phyloP scores from a whole-genome alignment of 2,888 invertebrate genomes.

The Drosophila fungiperda region DNA sequence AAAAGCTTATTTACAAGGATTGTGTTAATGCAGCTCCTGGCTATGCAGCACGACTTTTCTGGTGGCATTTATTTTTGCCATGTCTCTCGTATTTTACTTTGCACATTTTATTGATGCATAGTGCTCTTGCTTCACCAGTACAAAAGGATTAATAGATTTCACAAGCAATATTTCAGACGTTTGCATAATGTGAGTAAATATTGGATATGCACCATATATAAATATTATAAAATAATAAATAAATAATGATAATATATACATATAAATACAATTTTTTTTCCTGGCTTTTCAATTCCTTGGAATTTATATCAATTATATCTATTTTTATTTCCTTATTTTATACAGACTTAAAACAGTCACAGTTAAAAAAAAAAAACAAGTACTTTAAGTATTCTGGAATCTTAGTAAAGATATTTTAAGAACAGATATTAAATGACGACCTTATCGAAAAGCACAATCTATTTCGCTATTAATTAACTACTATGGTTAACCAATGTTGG shows the following conservation, averaged over 20 bases:
- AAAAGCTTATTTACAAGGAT: slow-evolving; percentile 77
- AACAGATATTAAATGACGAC: background rate
- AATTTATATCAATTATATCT: no score
- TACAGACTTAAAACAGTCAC: no score
- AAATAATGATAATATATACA: background rate
- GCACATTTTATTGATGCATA: slow-evolving; percentile 38
- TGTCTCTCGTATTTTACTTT: slow-evolving; percentile 15
- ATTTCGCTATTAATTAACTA: no score
- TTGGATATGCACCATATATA: background rate
- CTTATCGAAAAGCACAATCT: background rate
- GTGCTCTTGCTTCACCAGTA: background rate
- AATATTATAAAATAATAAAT: background rate
- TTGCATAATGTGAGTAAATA: background rate
- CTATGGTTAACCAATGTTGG: no score
- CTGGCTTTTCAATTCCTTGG: background rate
- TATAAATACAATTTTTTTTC: background rate
- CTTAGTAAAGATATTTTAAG: no score
- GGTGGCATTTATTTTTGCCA: slow-evolving; percentile 42
- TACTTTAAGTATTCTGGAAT: no score
- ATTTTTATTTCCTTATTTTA: background rate
- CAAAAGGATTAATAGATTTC: background rate
- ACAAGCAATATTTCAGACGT: background rate
- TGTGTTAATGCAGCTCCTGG: slow-evolving; percentile 73
- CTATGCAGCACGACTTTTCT: slow-evolving; percentile 71
- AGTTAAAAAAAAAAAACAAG: no score